These are phyloP conservation scores for Limnephilus auricula DNA, from an alignment of 2,888 invertebrate species.

Conservation along the genomic window DNA sequence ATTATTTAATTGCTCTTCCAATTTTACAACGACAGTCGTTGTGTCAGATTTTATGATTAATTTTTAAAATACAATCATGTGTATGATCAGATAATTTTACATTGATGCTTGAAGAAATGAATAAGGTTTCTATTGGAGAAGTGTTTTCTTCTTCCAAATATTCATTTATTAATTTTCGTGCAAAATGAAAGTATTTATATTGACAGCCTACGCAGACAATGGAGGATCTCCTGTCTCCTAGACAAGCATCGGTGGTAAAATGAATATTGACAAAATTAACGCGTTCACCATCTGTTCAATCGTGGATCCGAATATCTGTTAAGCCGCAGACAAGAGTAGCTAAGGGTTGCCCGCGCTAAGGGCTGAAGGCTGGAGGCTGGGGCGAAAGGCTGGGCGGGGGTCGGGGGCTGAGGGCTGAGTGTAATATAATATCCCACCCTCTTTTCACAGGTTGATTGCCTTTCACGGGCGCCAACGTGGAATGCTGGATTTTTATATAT, in stretches of 20 bases:
- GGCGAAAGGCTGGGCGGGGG: not conserved
- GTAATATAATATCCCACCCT: constrained; percentile 32
- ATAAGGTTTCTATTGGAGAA: too few species aligned
- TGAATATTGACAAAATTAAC: constrained; percentile 24
- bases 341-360: constrained; percentile 11
- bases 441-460: constrained; percentile 62
- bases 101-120: too few species aligned
- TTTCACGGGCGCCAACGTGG: constrained; percentile 56
- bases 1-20: not conserved
- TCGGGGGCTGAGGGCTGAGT: not conserved
- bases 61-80: too few species aligned
- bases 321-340: constrained; percentile 23
- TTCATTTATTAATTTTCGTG: not conserved
- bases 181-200: not conserved
- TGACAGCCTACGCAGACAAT: not conserved
- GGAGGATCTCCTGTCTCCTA: not conserved
- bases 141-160: not conserved
- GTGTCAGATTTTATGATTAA: not conserved
- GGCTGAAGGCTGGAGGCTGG: not conserved
- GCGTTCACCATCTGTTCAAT: constrained; percentile 30
- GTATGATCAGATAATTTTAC: too few species aligned
- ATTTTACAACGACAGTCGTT: not conserved
- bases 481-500: constrained; percentile 65
- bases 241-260: not conserved
- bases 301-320: constrained; percentile 37